phyloP scores from a whole-genome alignment of 1,140 invertebrate species.

The Manduca sexta region DNA sequence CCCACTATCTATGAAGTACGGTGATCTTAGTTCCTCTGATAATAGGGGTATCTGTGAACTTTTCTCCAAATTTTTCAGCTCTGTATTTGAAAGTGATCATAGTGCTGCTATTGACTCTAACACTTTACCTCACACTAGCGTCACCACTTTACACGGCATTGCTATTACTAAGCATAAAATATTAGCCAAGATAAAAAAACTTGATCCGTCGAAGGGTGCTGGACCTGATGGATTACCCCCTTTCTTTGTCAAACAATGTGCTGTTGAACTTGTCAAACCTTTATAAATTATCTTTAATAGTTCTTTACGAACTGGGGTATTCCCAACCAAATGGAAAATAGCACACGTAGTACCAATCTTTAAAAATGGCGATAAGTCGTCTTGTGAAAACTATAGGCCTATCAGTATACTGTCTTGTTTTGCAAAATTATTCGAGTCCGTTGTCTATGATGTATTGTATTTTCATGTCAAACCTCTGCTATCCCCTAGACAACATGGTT shows the following conservation, averaged over 20 bases:
- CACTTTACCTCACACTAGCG: too few species aligned
- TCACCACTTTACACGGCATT: too few species aligned
- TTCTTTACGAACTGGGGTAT: conserved; percentile 4
- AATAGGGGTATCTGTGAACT: conserved; percentile 12
- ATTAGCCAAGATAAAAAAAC: too few species aligned
- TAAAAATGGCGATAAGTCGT: conserved; percentile 12
- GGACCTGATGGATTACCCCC: conserved; percentile 5
- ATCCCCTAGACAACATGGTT: too few species aligned
- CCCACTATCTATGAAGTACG: conserved; percentile 9
- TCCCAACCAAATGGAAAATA: conserved; percentile 12
- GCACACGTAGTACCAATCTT: conserved; percentile 12
- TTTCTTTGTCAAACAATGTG: conserved; percentile 1
- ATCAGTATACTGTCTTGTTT: conserved; percentile 15
- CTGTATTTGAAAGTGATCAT: background rate
- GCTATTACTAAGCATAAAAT: too few species aligned
- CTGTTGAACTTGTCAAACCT: background rate
- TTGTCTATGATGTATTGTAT: background rate
- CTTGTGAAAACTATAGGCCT: conserved; percentile 13
- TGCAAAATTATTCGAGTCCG: conserved; percentile 7
- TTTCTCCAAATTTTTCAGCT: conserved; percentile 12
- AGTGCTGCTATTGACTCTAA: too few species aligned
- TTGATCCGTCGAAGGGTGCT: conserved; percentile 6
- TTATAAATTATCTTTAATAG: conserved; percentile 4
- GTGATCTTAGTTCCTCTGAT: conserved; percentile 2
- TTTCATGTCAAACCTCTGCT: too few species aligned